Evolutionary conservation across 2,888 invertebrate genomes (phyloP).

Genomic region (Chloromyia formosa): DNA sequence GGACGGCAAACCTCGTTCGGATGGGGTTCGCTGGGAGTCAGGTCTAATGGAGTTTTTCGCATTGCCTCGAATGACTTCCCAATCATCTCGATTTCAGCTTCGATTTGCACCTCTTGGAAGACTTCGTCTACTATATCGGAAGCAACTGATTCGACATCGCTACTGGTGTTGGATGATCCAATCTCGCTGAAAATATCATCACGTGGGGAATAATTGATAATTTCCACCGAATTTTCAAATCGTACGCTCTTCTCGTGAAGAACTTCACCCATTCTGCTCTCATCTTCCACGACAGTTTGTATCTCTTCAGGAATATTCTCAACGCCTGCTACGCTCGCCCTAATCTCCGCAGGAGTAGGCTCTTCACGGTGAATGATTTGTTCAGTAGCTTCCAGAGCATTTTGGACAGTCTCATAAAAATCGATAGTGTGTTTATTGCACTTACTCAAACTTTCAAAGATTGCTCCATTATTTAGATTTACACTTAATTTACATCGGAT

Average conservation of each 20-base stretch:
- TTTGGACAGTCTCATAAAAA: slow-evolving; percentile 54
- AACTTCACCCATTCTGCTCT: not conserved
- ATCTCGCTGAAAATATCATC: slow-evolving; percentile 54
- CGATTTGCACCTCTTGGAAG: slow-evolving; percentile 50
- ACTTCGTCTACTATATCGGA: slow-evolving; percentile 57
- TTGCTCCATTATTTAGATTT: slow-evolving; percentile 54
- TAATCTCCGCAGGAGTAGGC: not conserved
- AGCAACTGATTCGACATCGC: slow-evolving; percentile 60
- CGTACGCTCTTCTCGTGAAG: slow-evolving; percentile 52
- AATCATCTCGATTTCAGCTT: slow-evolving; percentile 53
- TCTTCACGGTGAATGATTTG: not conserved
- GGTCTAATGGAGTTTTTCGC: not conserved
- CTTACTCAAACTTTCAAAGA: slow-evolving; percentile 57
- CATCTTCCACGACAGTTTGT: not conserved
- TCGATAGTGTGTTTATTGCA: slow-evolving; percentile 57
- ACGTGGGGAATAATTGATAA: slow-evolving; percentile 54
- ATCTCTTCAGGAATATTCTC: not conserved
- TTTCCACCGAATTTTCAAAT: slow-evolving; percentile 56
- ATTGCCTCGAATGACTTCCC: slow-evolving; percentile 30
- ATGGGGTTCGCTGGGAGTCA: not conserved
- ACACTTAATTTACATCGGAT: slow-evolving; percentile 44
- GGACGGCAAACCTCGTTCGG: not conserved
- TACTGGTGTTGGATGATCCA: slow-evolving; percentile 59
- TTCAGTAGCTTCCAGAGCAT: not conserved
- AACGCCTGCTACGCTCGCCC: not conserved